A percentile compares a stretch with the other conserved stretches of the same genome.
These are phyloP conservation scores for Geopemphigus sp. DNA, from an alignment of 1,140 invertebrate genomes.

Conservation along the genomic window DNA sequence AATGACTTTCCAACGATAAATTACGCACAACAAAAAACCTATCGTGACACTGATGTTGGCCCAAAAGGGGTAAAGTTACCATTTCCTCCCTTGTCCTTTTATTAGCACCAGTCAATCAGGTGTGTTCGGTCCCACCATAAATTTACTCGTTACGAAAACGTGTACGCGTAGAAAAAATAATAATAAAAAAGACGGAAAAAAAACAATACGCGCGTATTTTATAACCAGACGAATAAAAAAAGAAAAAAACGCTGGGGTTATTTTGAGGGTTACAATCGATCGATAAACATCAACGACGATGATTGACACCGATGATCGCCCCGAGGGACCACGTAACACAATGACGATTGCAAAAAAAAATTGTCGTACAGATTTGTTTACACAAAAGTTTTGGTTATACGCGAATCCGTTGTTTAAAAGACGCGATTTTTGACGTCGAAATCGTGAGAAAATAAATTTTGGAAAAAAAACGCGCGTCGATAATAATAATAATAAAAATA, in stretches of 20 bases:
- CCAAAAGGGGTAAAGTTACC: conserved; percentile 48
- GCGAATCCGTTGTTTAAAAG: no score
- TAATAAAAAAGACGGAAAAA: background rate
- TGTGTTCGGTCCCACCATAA: conserved; percentile 47
- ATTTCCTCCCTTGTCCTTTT: conserved; percentile 39
- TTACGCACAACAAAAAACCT: conserved; percentile 42
- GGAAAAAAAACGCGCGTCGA: background rate
- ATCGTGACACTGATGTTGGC: conserved; percentile 47
- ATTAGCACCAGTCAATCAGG: conserved; percentile 49
- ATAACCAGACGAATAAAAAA: conserved; percentile 41
- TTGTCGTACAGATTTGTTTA: conserved; percentile 37
- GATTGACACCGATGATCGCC: conserved; percentile 49
- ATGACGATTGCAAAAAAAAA: conserved; percentile 41
- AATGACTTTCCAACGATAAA: conserved; percentile 47
- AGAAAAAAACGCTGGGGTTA: conserved; percentile 33
- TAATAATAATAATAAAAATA: background rate
- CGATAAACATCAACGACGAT: conserved; percentile 49
- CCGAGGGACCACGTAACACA: conserved; percentile 30
- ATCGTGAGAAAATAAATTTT: conserved; percentile 32
- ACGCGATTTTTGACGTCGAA: background rate
- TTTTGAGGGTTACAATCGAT: conserved; percentile 47
- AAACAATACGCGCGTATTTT: conserved; percentile 40
- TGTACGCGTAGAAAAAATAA: background rate
- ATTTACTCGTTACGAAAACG: conserved; percentile 45
- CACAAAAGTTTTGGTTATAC: conserved; percentile 39